Conservation (phyloP, 64 coral and sea anemone genomes). For the Montipora sp. region DNA sequence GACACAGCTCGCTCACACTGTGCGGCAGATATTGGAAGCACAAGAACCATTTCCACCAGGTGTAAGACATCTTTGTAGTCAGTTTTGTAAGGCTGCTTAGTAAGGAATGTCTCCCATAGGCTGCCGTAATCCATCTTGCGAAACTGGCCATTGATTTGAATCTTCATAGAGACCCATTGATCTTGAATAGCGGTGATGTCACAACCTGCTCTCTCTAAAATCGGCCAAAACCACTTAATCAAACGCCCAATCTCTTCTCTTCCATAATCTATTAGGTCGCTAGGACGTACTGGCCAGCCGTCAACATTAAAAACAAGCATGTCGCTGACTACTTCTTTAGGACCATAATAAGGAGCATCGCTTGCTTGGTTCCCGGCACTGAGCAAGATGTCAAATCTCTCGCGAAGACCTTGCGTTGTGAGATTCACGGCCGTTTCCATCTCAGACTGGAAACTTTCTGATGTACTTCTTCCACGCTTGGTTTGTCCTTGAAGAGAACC, state of each 20-base stretch:
- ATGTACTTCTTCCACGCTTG: background rate
- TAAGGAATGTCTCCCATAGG: slow-evolving; percentile 46
- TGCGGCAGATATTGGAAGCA: slow-evolving; percentile 18
- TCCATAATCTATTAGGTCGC: slow-evolving; percentile 40
- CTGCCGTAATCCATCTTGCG: slow-evolving; percentile 33
- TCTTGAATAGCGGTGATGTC: slow-evolving; percentile 11
- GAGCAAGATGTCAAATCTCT: slow-evolving; percentile 14
- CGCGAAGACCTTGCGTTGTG: background rate
- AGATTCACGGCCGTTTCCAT: background rate
- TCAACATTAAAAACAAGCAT: slow-evolving; percentile 66
- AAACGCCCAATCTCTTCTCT: slow-evolving; percentile 13
- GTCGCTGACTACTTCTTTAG: slow-evolving; percentile 8
- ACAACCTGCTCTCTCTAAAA: slow-evolving; percentile 40
- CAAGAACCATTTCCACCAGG: slow-evolving; percentile 50
- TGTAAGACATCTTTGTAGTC: slow-evolving; percentile 43
- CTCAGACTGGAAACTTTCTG: slow-evolving; percentile 10
- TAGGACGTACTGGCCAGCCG: slow-evolving; percentile 16
- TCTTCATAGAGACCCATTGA: slow-evolving; percentile 57
- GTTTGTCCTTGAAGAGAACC: slow-evolving; percentile 10
- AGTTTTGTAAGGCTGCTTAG: slow-evolving; percentile 39
- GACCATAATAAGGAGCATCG: background rate
- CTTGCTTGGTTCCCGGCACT: background rate
- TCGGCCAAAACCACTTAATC: slow-evolving; percentile 1
- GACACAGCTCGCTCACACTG: slow-evolving; percentile 14
- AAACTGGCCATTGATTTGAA: slow-evolving; percentile 36